Percentiles rank a stretch among this genome's conserved stretches.
Evolutionary conservation across 2,888 invertebrate genomes (phyloP).

Genomic region (Melangyna quadrimaculata): DNA sequence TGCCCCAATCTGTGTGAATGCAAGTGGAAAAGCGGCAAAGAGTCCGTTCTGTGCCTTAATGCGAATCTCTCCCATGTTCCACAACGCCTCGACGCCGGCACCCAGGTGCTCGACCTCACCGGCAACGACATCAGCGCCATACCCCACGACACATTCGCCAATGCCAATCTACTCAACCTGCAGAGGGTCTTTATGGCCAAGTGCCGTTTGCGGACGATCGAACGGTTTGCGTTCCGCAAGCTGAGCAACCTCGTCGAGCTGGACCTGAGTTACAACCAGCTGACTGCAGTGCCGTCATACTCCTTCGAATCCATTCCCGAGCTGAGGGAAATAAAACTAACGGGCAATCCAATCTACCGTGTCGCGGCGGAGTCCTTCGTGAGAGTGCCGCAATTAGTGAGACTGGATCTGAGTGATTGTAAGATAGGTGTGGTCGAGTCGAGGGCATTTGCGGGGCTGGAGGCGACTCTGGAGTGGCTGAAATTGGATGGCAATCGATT

Average conservation of each 20-base stretch:
- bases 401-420: conserved; percentile 88
- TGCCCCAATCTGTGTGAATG: conserved; percentile 91
- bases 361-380: conserved; percentile 87
- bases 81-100: conserved; percentile 87
- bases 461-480: conserved; percentile 88
- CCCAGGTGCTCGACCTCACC: conserved; percentile 90
- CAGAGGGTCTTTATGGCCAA: conserved; percentile 89
- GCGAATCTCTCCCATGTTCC: conserved; percentile 89
- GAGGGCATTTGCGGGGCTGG: conserved; percentile 88
- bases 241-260: conserved; percentile 91
- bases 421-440: conserved; percentile 86
- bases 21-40: conserved; percentile 94
- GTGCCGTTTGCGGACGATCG: conserved; percentile 87
- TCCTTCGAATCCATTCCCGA: conserved; percentile 88
- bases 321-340: conserved; percentile 87
- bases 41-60: conserved; percentile 90
- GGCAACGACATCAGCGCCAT: conserved; percentile 87
- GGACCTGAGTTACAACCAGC: conserved; percentile 88
- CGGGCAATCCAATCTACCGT: conserved; percentile 88
- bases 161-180: conserved; percentile 88
- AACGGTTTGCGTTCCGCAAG: conserved; percentile 88
- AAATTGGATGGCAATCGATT: conserved; percentile 89
- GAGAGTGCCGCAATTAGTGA: conserved; percentile 85
- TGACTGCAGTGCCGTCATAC: conserved; percentile 87
- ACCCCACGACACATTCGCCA: conserved; percentile 88